phyloP scores from a whole-genome alignment of 2,113 vertebrate species.

The Siniperca chuatsi region DNA sequence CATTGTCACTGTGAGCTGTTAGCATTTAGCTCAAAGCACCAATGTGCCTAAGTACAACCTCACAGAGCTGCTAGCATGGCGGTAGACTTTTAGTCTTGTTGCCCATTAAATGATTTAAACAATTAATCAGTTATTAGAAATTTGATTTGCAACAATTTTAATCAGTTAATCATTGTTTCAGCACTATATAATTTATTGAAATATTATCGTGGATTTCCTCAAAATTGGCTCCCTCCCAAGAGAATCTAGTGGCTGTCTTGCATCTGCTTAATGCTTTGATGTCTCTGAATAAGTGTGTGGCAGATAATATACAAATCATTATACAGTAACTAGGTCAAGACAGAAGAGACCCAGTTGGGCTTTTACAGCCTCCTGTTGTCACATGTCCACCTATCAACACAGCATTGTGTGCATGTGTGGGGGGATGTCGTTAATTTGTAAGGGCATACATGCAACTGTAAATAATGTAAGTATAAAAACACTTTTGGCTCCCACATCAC shows the following conservation, averaged over 20 bases:
- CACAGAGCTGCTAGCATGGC: not conserved
- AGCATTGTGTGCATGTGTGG: not conserved
- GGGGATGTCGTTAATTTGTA: not conserved
- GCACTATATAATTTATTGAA: not conserved
- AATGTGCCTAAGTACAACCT: not conserved
- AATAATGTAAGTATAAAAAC: not conserved
- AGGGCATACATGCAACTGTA: not conserved
- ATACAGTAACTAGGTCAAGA: constrained; percentile 51
- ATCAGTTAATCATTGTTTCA: not conserved
- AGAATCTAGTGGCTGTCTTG: constrained; percentile 24
- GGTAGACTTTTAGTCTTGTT: not conserved
- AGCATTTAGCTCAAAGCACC: constrained; percentile 2
- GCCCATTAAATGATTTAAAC: not conserved
- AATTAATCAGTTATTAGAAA: not conserved
- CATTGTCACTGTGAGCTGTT: not conserved
- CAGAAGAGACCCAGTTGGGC: constrained; percentile 14
- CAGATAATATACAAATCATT: constrained; percentile 59
- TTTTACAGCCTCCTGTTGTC: constrained; percentile 23
- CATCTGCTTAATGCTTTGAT: constrained; percentile 56
- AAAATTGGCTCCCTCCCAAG: not conserved
- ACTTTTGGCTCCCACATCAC: not conserved
- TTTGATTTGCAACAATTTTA: too few relatives aligned
- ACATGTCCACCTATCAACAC: constrained; percentile 2
- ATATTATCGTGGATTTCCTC: constrained; percentile 16
- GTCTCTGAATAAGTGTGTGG: constrained; percentile 39